Percentiles rank a stretch among this genome's conserved stretches.
Conservation (phyloP, 2,888 invertebrate species). For the Serrognathus titanus region DNA sequence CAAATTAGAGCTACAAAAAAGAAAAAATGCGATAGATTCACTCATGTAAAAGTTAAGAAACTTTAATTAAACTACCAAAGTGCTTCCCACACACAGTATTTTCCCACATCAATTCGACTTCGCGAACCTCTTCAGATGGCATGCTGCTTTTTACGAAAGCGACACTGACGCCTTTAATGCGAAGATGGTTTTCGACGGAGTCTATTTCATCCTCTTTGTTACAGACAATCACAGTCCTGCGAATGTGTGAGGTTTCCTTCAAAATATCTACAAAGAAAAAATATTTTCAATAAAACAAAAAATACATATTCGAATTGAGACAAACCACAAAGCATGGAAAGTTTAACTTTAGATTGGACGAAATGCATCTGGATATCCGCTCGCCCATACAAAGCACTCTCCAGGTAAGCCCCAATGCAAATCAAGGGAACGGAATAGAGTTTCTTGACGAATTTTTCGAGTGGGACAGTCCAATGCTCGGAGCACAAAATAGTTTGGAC, state of each 20-base stretch:
- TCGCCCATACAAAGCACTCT: constrained; percentile 71
- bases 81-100: constrained; percentile 17
- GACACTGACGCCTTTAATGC: constrained; percentile 30
- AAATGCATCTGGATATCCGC: constrained; percentile 51
- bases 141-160: constrained; percentile 32
- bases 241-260: constrained; percentile 46
- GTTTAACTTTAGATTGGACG: constrained; percentile 48
- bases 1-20: constrained; percentile 59
- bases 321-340: constrained; percentile 45
- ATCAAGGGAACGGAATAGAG: constrained; percentile 58
- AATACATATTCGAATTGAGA: constrained; percentile 19
- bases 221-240: constrained; percentile 63
- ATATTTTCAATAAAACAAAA: constrained; percentile 5
- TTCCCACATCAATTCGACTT: constrained; percentile 19
- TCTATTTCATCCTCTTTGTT: constrained; percentile 56
- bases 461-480: constrained; percentile 60
- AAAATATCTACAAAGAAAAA: constrained; percentile 47
- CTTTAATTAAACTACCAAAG: constrained; percentile 12
- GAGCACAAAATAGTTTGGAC: constrained; percentile 61
- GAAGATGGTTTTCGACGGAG: constrained; percentile 38
- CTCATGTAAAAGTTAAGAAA: background rate
- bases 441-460: constrained; percentile 55
- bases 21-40: constrained; percentile 34
- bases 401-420: constrained; percentile 69
- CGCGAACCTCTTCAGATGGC: constrained; percentile 13